Evolutionary conservation across 2,113 vertebrate genomes (phyloP).

Genomic region (Saguinus imperator): DNA sequence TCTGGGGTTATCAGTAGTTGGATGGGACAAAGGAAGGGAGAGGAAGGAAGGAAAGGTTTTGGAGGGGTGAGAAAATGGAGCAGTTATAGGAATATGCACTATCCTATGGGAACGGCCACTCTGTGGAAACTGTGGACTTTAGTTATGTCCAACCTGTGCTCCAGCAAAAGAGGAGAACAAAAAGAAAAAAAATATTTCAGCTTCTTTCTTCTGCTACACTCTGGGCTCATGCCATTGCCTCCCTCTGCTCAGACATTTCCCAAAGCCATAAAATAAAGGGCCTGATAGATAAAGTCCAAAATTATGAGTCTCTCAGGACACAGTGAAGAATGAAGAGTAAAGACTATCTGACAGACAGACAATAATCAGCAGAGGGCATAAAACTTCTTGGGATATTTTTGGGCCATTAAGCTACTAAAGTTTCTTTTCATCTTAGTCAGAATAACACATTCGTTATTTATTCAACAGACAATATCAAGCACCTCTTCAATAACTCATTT

Average conservation of each 20-base stretch:
- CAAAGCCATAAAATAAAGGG: not conserved
- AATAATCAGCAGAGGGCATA: not conserved
- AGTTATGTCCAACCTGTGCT: not conserved
- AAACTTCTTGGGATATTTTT: not conserved
- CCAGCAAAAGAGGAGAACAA: not conserved
- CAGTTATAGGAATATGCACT: not conserved
- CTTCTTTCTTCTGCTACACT: not conserved
- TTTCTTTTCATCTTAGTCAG: not conserved
- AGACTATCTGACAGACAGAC: not conserved
- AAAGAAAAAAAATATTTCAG: not conserved
- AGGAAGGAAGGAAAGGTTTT: not conserved
- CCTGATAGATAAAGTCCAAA: not conserved
- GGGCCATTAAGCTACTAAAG: not conserved
- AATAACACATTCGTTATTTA: not conserved
- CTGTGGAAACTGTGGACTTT: no score
- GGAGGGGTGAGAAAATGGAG: not conserved
- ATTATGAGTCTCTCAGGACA: not conserved
- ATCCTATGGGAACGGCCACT: not conserved
- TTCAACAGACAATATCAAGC: not conserved
- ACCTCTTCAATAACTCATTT: not conserved
- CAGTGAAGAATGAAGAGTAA: not conserved
- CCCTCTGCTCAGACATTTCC: not conserved
- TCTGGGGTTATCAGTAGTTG: not conserved
- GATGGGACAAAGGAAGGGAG: not conserved
- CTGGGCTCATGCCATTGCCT: not conserved